Evolutionary conservation across 1,140 invertebrate species (phyloP), one percentile per base, ranked within the genome.

Genomic region (Psix sp.): DNA sequence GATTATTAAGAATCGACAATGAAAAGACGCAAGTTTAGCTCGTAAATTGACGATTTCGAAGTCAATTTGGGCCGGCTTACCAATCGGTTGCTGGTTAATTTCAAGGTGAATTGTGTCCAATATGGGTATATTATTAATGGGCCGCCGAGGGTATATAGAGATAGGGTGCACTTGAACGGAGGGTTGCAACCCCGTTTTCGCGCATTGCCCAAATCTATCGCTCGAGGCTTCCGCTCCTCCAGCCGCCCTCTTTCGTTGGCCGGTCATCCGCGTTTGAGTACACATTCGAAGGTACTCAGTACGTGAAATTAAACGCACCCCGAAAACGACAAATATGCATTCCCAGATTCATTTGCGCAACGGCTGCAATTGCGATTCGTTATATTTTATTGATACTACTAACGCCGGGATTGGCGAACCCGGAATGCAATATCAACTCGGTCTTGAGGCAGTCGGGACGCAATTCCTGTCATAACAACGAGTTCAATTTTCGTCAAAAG

Each of bases 81-180:
- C 84, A 87, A 87, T 87, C 85, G 86, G 75, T 83, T 83, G 80
- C 84, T 82, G 84, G 86, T 87, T 87, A 87, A 87, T 87, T 87
- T 87, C 85, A 87, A 87, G 86, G 85, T 87, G 86, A 86, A 87
- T 87, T 87, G 86, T 87, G 86, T 87, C 85, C 86, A 87, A 87
- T 87, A 87, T 87, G 86, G 85, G 86, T 87, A 83, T 87, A 87
- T 87, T 87, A 87, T 87, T 87, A 87, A 87, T 87, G 85, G 82
- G 77, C 78, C 79, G 76, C 36, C 76, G 78, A 81, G 80, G 80
- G 85, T 74, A 77, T 71, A 82, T 82, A 84, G 81, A 74, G 67
- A 76, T 74, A 52, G 57, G 74, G 60, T 76, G 74, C 74, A 76
- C 70, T 77, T 77, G 68, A 74, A 74, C 67, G 65, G 75, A 78